Evolutionary conservation across 2,113 vertebrate genomes (phyloP).

Genomic region (Cephalopterus ornatus): DNA sequence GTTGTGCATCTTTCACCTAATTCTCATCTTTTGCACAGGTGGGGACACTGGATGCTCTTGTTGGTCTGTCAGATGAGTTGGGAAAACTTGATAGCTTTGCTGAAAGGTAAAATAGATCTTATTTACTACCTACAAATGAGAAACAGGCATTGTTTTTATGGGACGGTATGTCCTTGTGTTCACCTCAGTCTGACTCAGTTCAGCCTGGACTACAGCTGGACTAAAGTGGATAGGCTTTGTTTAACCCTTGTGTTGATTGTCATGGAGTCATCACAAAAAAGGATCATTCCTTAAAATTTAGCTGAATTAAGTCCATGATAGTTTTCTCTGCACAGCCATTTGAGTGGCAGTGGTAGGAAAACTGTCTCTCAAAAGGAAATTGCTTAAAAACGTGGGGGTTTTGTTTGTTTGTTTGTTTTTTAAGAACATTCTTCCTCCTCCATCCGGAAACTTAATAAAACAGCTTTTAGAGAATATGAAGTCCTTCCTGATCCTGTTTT

Average conservation of each 20-base stretch:
- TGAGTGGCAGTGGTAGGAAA: background rate
- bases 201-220: background rate
- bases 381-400: background rate
- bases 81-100: constrained; percentile 87
- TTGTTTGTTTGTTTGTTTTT: background rate
- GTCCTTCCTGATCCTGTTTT: background rate
- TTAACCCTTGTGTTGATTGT: background rate
- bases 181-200: background rate
- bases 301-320: background rate
- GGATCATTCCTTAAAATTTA: background rate
- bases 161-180: constrained; percentile 51
- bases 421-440: background rate
- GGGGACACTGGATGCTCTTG: constrained; percentile 90
- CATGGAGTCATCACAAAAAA: background rate
- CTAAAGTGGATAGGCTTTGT: background rate
- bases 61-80: constrained; percentile 90
- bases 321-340: background rate
- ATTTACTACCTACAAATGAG: constrained; percentile 75
- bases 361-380: background rate
- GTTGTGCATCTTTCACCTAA: background rate
- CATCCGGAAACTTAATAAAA: background rate
- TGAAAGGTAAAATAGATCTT: constrained; percentile 87
- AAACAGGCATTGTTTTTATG: constrained; percentile 57
- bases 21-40: constrained; percentile 74
- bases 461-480: background rate